Percentiles rank a stretch among this genome's conserved stretches.
These are phyloP conservation scores for Hirundo rustica DNA, from an alignment of 2,797 vertebrate species.

Conservation along the genomic window DNA sequence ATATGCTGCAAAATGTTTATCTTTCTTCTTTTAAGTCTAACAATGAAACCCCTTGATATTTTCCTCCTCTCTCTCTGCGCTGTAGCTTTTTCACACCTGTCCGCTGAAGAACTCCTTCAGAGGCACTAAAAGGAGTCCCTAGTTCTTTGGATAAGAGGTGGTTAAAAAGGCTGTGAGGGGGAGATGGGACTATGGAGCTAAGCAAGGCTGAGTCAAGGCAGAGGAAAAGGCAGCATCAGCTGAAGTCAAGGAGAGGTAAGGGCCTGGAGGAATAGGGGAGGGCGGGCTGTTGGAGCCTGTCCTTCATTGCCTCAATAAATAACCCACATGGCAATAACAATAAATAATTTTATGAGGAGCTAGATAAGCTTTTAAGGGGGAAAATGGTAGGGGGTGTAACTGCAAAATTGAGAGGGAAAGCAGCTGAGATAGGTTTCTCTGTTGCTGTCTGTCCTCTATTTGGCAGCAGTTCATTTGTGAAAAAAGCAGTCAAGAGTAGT, in stretches of 20 bases:
- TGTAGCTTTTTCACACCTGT: conserved; percentile 4
- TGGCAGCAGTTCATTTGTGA: conserved; percentile 67
- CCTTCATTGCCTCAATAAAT: conserved; percentile 12
- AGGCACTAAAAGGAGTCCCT: not conserved
- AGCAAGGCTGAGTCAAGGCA: not conserved
- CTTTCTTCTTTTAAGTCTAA: not conserved
- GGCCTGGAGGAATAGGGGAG: not conserved
- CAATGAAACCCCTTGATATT: not conserved
- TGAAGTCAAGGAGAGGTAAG: conserved; percentile 17
- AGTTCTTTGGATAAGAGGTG: not conserved
- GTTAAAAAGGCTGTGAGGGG: conserved; percentile 2
- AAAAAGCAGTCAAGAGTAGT: conserved; percentile 74
- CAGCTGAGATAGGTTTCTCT: conserved; percentile 37
- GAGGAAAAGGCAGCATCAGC: not conserved
- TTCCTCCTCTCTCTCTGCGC: not conserved
- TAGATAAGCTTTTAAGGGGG: conserved; percentile 56
- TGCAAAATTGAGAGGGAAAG: conserved; percentile 58
- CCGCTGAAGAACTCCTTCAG: not conserved
- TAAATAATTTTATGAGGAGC: conserved; percentile 50
- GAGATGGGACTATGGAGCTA: not conserved
- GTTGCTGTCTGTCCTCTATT: conserved; percentile 29
- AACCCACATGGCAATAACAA: not conserved
- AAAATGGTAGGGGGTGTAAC: conserved; percentile 48
- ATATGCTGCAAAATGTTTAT: not conserved
- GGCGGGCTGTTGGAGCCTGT: not conserved